Conservation (phyloP, 2,797 vertebrate species). For the Anguilla obscura region DNA sequence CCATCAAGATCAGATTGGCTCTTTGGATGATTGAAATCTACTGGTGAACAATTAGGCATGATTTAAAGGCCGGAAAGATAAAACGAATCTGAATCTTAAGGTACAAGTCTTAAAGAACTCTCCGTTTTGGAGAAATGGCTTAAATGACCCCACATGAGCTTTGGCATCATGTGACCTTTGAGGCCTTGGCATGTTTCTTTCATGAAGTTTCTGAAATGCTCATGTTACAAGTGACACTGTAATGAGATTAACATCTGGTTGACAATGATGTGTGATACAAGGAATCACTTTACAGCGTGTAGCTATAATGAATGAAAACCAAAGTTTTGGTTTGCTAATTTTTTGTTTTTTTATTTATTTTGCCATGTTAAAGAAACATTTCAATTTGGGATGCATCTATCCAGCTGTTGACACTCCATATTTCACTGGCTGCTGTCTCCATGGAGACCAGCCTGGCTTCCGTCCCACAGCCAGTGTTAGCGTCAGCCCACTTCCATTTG, state of each 20-base stretch:
- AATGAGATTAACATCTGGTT: not conserved
- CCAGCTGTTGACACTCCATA: not conserved
- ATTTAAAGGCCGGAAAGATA: not conserved
- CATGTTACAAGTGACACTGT: not conserved
- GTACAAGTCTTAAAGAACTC: not conserved
- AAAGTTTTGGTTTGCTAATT: not conserved
- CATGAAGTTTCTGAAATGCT: not conserved
- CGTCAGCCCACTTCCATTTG: not conserved
- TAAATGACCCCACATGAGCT: not conserved
- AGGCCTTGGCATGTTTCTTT: not conserved
- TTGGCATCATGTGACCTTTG: not conserved
- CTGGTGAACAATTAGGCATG: not conserved
- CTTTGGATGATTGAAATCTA: not conserved
- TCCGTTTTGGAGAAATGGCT: not conserved
- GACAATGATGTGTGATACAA: not conserved
- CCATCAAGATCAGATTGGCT: not conserved
- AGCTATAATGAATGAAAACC: not conserved
- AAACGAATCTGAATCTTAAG: not conserved
- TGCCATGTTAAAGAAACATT: not conserved
- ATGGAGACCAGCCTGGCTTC: not conserved
- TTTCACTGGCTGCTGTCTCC: not conserved
- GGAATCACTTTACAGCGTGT: not conserved
- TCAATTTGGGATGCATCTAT: not conserved
- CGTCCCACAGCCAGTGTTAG: not conserved
- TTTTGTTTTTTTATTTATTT: not conserved